phyloP scores from a whole-genome alignment of 2,113 vertebrate genomes.

The Heterotis niloticus region DNA sequence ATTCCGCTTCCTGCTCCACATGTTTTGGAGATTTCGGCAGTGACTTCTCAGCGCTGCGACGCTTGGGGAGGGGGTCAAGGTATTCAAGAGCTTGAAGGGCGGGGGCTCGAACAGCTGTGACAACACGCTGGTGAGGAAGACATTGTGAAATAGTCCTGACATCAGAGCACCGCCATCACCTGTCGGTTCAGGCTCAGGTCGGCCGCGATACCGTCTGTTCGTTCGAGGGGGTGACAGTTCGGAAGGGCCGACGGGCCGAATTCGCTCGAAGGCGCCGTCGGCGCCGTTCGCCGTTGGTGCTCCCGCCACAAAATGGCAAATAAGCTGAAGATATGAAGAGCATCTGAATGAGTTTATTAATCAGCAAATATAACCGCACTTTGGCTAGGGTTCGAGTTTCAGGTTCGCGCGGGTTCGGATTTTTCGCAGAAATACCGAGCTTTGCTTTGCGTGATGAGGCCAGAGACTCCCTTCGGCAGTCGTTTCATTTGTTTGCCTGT shows the following conservation, averaged over 20 bases:
- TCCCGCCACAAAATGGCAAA: background rate
- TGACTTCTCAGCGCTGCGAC: background rate
- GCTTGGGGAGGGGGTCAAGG: background rate
- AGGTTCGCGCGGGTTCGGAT: background rate
- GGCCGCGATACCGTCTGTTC: background rate
- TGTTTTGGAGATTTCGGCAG: slow-evolving; percentile 14
- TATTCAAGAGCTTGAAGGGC: background rate
- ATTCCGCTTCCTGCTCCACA: background rate
- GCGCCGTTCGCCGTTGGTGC: background rate
- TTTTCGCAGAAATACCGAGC: background rate
- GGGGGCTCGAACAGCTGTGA: slow-evolving; percentile 9
- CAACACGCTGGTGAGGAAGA: slow-evolving; percentile 13
- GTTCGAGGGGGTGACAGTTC: slow-evolving; percentile 5
- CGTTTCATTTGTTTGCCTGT: background rate
- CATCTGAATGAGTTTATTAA: background rate
- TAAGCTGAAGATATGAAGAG: background rate
- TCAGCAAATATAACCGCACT: background rate
- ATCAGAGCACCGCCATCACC: background rate
- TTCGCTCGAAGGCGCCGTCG: background rate
- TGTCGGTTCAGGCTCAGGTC: background rate
- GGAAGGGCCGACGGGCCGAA: background rate
- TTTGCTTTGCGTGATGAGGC: no score
- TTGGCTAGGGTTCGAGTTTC: background rate
- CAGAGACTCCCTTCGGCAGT: background rate
- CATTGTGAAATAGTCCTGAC: slow-evolving; percentile 5